These are phyloP conservation scores for Colletes collaris DNA, from an alignment of 2,888 invertebrate genomes.

Conservation along the genomic window DNA sequence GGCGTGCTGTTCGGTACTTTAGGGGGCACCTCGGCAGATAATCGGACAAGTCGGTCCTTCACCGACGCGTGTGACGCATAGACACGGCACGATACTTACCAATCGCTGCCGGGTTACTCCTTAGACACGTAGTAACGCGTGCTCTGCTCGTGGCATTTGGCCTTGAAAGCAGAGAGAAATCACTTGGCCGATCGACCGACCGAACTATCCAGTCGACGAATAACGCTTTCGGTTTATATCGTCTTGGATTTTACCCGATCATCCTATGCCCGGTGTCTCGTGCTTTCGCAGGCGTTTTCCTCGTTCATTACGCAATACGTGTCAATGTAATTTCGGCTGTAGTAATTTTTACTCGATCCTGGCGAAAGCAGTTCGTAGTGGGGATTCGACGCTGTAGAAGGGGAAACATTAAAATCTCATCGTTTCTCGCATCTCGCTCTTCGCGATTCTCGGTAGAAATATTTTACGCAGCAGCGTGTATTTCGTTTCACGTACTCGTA, in stretches of 20 bases:
- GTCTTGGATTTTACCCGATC: not conserved
- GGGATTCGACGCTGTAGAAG: constrained; percentile 18
- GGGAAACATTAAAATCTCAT: constrained; percentile 51
- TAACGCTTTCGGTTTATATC: not conserved
- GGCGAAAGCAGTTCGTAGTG: constrained; percentile 48
- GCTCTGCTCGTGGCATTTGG: constrained; percentile 71
- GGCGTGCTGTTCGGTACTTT: constrained; percentile 73
- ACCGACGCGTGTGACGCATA: constrained; percentile 69
- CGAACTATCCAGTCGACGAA: constrained; percentile 32
- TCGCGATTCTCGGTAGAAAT: constrained; percentile 32
- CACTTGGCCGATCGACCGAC: constrained; percentile 47
- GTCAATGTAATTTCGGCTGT: constrained; percentile 19
- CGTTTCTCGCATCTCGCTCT: constrained; percentile 28
- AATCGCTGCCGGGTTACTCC: constrained; percentile 67
- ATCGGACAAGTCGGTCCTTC: constrained; percentile 66
- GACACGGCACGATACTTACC: constrained; percentile 65
- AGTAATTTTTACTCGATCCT: constrained; percentile 29
- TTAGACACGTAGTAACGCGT: constrained; percentile 75
- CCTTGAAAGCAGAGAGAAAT: constrained; percentile 70
- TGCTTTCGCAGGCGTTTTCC: not conserved
- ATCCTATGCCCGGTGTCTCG: not conserved
- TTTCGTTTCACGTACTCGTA: constrained; percentile 1
- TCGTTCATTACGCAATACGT: constrained; percentile 32
- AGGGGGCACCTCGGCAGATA: constrained; percentile 63
- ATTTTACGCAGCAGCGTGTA: constrained; percentile 24